Conservation (phyloP, 2,113 vertebrate species). For the Salminus brasiliensis region DNA sequence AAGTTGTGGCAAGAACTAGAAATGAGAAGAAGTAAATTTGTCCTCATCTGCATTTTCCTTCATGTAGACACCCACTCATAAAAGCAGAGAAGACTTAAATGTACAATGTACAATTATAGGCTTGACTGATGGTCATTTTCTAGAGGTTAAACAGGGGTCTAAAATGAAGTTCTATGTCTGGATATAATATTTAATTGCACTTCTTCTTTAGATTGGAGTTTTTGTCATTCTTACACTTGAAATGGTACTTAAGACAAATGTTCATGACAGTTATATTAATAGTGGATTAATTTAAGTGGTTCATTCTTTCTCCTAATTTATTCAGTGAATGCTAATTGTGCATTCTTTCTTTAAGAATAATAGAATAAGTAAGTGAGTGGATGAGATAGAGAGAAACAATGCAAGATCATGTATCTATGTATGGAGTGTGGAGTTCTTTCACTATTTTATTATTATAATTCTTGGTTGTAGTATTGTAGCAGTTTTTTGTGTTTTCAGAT, state of each 20-base stretch:
- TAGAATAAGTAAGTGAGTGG: not conserved
- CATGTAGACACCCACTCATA: not conserved
- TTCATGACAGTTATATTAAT: constrained; percentile 21
- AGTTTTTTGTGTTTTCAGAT: not conserved
- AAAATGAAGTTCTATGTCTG: not conserved
- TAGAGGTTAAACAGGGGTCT: not conserved
- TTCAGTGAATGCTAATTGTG: not conserved
- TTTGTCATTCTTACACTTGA: constrained; percentile 22
- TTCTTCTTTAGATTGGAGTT: not conserved
- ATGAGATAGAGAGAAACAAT: not conserved
- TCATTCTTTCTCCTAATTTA: not conserved
- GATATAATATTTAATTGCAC: not conserved
- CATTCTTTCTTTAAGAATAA: not conserved
- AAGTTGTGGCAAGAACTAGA: not conserved
- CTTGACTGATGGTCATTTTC: not conserved
- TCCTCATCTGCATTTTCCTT: not conserved
- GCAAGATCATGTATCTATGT: not conserved
- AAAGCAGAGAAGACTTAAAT: not conserved
- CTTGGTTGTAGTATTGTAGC: not conserved
- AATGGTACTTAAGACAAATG: not conserved
- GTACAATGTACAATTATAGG: not conserved
- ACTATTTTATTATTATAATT: not conserved
- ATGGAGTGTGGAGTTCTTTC: not conserved
- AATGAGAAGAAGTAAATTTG: not conserved
- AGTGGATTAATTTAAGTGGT: not conserved